Evolutionary conservation across 2,113 vertebrate species (phyloP).

Genomic region (Coreoperca whiteheadi): DNA sequence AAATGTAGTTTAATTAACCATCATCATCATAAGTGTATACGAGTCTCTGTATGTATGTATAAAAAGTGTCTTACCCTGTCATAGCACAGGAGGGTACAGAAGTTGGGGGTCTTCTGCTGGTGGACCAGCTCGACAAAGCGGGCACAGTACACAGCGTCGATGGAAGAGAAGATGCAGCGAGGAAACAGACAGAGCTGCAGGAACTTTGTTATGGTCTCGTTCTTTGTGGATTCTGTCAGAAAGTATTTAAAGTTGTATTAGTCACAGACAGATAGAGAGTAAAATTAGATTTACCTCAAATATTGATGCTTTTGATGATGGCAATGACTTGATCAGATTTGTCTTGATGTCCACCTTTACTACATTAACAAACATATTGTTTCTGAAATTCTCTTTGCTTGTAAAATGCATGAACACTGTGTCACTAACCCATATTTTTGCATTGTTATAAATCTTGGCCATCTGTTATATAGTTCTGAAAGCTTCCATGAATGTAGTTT

Average conservation of each 20-base stretch:
- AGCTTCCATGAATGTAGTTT: neutral
- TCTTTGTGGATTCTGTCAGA: constrained; percentile 95
- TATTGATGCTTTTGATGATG: neutral
- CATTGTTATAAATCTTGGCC: neutral
- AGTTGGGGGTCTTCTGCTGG: constrained; percentile 98
- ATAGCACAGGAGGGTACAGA: constrained; percentile 98
- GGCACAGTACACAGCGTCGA: constrained; percentile 98
- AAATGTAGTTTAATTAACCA: neutral
- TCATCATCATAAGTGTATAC: neutral
- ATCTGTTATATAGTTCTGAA: neutral
- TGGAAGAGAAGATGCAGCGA: constrained; percentile 98
- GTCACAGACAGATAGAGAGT: neutral
- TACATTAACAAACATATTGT: neutral
- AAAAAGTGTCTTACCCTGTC: constrained; percentile 90
- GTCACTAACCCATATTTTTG: neutral
- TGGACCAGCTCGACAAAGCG: constrained; percentile 98
- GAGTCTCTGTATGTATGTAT: constrained; percentile 41
- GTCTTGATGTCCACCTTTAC: neutral
- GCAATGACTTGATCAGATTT: neutral
- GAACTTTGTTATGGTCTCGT: constrained; percentile 99
- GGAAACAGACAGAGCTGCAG: constrained; percentile 98
- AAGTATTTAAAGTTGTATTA: constrained; percentile 28
- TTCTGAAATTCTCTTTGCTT: neutral
- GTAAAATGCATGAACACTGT: neutral
- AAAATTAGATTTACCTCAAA: neutral